Evolutionary conservation across 2,113 vertebrate species (phyloP).

Genomic region (Dolichotis patagonum): DNA sequence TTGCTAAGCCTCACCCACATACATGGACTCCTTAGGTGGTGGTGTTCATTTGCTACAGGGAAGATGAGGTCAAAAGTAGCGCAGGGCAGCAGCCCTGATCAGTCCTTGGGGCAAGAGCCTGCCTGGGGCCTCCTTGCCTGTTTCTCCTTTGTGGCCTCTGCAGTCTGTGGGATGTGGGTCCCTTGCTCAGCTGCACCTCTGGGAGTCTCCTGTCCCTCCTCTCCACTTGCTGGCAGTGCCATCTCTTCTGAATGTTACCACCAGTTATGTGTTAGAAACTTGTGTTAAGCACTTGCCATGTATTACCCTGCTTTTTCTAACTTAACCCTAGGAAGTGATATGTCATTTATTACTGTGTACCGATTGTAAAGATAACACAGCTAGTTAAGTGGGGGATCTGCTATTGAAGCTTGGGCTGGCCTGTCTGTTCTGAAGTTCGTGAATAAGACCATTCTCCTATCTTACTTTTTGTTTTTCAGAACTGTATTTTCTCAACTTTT

Average conservation of each 20-base stretch:
- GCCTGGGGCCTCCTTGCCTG: fast-evolving
- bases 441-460: neutral
- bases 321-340: neutral
- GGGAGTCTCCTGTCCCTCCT: neutral
- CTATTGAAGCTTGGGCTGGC: neutral
- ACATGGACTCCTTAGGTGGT: neutral
- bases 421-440: neutral
- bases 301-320: neutral
- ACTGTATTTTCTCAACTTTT: conserved; percentile 1
- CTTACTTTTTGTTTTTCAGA: neutral
- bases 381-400: neutral
- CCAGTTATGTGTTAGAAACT: neutral
- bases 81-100: too few species aligned
- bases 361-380: neutral
- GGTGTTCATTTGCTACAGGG: neutral
- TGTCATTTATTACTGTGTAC: neutral
- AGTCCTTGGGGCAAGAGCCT: neutral
- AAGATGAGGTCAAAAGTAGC: neutral
- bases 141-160: neutral
- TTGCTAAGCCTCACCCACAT: neutral
- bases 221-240: neutral
- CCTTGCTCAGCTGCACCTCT: neutral
- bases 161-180: neutral
- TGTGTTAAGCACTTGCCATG: neutral
- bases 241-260: neutral